Conservation (phyloP, 2,797 vertebrate species). For the Parotocinclus haroldoi region DNA sequence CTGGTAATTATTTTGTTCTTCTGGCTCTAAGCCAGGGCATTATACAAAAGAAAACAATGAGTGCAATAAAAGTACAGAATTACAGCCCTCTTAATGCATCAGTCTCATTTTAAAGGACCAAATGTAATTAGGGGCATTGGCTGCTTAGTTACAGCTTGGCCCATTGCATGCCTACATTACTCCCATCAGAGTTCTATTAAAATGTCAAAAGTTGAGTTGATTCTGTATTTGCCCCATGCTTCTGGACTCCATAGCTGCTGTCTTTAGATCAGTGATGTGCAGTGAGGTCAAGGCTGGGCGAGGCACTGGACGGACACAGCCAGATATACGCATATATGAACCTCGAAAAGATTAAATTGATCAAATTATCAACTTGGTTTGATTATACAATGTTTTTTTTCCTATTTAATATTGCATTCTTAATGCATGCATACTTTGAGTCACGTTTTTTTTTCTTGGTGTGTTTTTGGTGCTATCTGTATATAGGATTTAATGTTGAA, state of each 20-base stretch:
- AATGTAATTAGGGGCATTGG: background rate
- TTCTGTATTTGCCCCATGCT: background rate
- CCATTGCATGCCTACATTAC: background rate
- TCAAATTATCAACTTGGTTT: no score
- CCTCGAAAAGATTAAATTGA: background rate
- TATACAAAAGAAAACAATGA: background rate
- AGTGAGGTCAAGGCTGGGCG: no score
- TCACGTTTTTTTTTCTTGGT: no score
- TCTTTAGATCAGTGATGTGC: background rate
- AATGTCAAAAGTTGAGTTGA: conserved; percentile 1
- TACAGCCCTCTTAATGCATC: background rate
- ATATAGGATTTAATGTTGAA: no score
- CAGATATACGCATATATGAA: background rate
- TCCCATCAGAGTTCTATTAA: background rate
- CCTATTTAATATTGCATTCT: no score
- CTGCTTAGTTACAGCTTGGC: background rate
- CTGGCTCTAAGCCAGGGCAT: no score
- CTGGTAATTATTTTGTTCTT: no score
- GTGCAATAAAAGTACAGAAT: background rate
- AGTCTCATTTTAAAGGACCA: background rate
- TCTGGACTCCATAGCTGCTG: background rate
- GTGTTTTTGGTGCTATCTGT: no score
- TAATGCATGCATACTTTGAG: no score
- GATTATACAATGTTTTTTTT: no score
- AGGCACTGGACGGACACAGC: no score